phyloP scores from a whole-genome alignment of 1,140 invertebrate genomes.

The Cydia amplana region DNA sequence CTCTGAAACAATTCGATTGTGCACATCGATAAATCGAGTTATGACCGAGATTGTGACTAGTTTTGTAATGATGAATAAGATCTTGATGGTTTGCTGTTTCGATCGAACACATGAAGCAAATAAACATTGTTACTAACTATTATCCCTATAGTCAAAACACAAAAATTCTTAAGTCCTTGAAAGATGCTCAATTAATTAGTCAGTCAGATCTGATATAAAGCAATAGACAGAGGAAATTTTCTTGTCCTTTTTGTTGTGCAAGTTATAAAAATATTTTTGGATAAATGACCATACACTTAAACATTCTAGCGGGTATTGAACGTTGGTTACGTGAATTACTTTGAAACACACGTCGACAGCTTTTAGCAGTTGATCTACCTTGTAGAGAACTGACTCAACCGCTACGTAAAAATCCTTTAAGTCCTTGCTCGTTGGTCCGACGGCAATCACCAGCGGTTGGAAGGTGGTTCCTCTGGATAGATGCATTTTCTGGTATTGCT shows the following conservation, averaged over 20 bases:
- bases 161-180: not conserved
- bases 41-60: not conserved
- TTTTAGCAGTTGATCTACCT: not conserved
- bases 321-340: not conserved
- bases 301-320: not conserved
- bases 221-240: not conserved
- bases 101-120: not conserved
- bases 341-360: constrained; percentile 2
- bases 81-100: not conserved
- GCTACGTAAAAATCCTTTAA: not conserved
- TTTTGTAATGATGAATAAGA: constrained; percentile 1
- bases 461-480: not conserved
- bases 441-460: not conserved
- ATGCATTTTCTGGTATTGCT: constrained; percentile 4
- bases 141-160: not conserved
- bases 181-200: not conserved
- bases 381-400: not conserved
- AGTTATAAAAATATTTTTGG: not conserved
- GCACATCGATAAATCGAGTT: not conserved
- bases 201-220: not conserved
- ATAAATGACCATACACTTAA: not conserved
- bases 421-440: not conserved
- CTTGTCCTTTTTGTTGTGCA: not conserved
- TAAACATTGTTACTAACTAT: not conserved
- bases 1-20: constrained; percentile 4